Evolutionary conservation across 2,113 vertebrate genomes (phyloP).

Genomic region (Lepidothrix coronata): DNA sequence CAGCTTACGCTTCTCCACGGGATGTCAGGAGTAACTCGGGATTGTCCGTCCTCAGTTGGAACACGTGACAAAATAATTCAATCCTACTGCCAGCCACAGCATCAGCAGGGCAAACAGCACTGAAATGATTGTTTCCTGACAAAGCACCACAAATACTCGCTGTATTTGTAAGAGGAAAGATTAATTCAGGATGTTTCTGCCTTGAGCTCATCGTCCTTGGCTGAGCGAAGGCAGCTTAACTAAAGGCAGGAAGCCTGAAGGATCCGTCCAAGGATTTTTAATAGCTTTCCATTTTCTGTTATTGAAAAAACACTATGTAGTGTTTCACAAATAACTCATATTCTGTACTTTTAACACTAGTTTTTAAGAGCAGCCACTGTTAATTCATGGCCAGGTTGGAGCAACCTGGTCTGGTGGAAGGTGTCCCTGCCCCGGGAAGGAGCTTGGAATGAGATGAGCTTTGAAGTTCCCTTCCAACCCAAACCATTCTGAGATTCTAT

Average conservation of each 20-base stretch:
- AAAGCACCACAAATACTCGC: fast-evolving
- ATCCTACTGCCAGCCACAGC: not conserved
- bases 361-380: not conserved
- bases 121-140: not conserved
- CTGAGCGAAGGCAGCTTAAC: not conserved
- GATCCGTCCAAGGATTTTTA: not conserved
- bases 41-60: fast-evolving
- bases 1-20: not conserved
- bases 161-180: not conserved
- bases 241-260: not conserved
- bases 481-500: not conserved
- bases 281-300: not conserved
- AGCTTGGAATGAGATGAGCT: not conserved
- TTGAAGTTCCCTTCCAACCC: not conserved
- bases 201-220: not conserved
- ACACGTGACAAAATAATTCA: fast-evolving
- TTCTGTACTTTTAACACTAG: not conserved
- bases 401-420: not conserved
- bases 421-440: not conserved
- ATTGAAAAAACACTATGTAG: not conserved
- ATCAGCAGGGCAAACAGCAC: not conserved
- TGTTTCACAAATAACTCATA: not conserved
- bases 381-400: not conserved
- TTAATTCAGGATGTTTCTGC: not conserved
- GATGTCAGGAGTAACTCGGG: not conserved